Base-by-base conservation (phyloP, 1,140 invertebrate species). In the Formica selysi region DNA sequence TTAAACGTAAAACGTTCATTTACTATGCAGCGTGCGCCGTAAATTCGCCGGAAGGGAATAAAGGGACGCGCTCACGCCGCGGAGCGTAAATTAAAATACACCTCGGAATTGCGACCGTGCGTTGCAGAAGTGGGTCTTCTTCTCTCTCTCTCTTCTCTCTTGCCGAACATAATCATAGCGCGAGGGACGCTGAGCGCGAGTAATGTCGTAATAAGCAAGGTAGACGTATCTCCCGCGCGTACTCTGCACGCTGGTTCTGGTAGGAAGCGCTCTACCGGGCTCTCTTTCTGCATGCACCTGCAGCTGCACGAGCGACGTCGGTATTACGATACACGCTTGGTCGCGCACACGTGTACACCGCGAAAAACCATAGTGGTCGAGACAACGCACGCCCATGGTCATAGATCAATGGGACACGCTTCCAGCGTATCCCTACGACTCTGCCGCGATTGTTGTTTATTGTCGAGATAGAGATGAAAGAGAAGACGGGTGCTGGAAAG, bases 401-500 rank as follows among this genome's bases (percentile, higher is more conserved):
- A 86, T 91, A 89, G 85, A 92, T 92, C 90, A 91, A 92, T 91
- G 91, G 79, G 87, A 92, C 87, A 89, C 86, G 90, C 81, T 90
- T 65, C 73, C 85, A 86, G 19, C 71, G 73, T 88, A 91, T 91
- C 85, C 74, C 29, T 86, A 78, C 86, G 80, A 92, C 89, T 87
- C 51, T 64, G 29, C 54, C 76, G 38, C 59, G 22, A 44, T 38
- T 22, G 76, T 91, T 85, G 87, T 86, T 92, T 89, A 86, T 92
- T 84, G 84, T 89, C 88, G 61, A 73, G 61, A 61, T 62, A 67
- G 19, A 67, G 70, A 64, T 86, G 87, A 80, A 67, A 86, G 86
- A 87, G 73, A 80, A 76, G 71, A 74, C 19, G 57, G 68, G 86
- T 65, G 80, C 78, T 83, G 67, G 79, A 22, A 41, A 87, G 74